Percentiles rank a stretch among this genome's conserved stretches.
phyloP scores from a whole-genome alignment of 2,888 invertebrate genomes.

The Therioaphis trifolii region DNA sequence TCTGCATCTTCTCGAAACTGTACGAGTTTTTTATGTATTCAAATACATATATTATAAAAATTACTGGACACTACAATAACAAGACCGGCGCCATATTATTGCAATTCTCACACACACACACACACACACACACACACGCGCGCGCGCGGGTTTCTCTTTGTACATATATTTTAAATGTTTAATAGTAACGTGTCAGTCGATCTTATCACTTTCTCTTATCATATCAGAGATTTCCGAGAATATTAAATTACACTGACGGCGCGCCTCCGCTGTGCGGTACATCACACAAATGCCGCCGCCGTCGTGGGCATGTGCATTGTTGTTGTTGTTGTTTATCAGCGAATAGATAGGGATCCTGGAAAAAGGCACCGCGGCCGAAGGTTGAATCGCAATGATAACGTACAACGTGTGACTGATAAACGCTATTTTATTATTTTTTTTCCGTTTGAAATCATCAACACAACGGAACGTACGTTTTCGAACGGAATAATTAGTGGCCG shows the following conservation, averaged over 20 bases:
- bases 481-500: not conserved
- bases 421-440: too few species aligned
- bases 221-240: constrained; percentile 42
- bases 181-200: not conserved
- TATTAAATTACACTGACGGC: constrained; percentile 40
- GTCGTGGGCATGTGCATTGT: not conserved
- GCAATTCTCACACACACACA: too few species aligned
- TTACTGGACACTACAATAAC: constrained; percentile 8
- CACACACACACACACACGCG: too few species aligned
- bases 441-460: too few species aligned
- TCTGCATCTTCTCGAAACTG: not conserved
- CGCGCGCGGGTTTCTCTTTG: not conserved
- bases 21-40: not conserved
- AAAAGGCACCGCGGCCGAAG: constrained; percentile 29
- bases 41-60: not conserved
- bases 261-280: not conserved
- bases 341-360: constrained; percentile 40
- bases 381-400: not conserved
- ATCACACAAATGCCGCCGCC: constrained; percentile 27
- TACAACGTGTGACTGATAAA: too few species aligned
- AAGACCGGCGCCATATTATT: constrained; percentile 22
- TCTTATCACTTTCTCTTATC: constrained; percentile 56
- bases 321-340: constrained; percentile 16
- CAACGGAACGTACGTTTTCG: not conserved
- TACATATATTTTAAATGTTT: not conserved